Conservation (phyloP, 2,888 invertebrate species). For the Phyllotreta striolata region DNA sequence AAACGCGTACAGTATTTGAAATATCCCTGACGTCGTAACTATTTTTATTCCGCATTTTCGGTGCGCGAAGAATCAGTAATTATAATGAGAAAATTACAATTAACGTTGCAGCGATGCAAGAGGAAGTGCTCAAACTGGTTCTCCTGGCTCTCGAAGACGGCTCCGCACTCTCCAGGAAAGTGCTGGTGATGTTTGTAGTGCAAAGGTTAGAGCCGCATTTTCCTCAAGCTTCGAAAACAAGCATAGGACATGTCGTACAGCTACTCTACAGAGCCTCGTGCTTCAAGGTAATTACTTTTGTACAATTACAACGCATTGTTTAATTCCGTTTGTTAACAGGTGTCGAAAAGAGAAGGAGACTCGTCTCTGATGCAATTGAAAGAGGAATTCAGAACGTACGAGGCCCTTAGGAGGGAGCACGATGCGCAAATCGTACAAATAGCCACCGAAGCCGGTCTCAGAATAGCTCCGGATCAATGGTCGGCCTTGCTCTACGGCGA, state of each 20-base stretch:
- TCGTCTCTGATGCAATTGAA: constrained; percentile 98
- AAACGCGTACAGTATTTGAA: too few relatives aligned
- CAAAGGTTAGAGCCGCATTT: constrained; percentile 95
- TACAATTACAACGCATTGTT: neutral
- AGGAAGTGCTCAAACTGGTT: constrained; percentile 95
- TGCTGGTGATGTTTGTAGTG: constrained; percentile 98
- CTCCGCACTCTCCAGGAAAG: constrained; percentile 90
- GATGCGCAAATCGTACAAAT: constrained; percentile 99
- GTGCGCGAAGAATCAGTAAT: neutral
- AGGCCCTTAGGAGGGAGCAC: constrained; percentile 91
- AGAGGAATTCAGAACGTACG: constrained; percentile 95
- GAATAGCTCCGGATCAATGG: constrained; percentile 99
- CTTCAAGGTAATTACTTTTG: constrained; percentile 78
- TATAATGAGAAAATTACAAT: neutral
- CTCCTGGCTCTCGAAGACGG: constrained; percentile 94
- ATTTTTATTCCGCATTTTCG: neutral
- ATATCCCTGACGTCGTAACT: too few relatives aligned
- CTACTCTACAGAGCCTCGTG: constrained; percentile 96
- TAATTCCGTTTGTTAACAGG: constrained; percentile 62
- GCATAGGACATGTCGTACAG: constrained; percentile 99
- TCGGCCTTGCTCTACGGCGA: constrained; percentile 96
- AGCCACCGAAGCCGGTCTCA: constrained; percentile 94
- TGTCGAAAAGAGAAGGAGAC: constrained; percentile 94
- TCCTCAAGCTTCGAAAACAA: constrained; percentile 97
- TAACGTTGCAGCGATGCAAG: constrained; percentile 88